Conservation (phyloP, 2,888 invertebrate species). For the Lochmaea capreae region DNA sequence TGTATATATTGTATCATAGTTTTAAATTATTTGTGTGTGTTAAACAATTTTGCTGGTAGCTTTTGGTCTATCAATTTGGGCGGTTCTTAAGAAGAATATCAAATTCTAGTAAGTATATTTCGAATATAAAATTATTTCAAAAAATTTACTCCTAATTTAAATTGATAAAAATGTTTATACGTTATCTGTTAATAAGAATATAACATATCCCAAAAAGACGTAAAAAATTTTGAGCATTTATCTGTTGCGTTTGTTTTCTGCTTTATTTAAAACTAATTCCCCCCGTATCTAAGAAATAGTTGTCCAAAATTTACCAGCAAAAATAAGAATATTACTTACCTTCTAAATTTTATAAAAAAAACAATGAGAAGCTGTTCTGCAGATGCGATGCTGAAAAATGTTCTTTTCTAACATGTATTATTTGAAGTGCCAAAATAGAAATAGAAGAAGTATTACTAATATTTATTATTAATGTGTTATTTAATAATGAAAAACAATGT, state of each 20-base stretch:
- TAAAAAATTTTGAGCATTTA: too few species aligned
- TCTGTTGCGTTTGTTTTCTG: too few species aligned
- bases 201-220: too few species aligned
- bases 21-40: constrained; percentile 7
- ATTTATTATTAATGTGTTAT: constrained; percentile 14
- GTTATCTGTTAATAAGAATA: too few species aligned
- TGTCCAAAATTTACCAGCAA: neutral
- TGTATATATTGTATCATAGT: constrained; percentile 35
- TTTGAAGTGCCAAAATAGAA: constrained; percentile 29
- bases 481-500: neutral
- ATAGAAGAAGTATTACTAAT: constrained; percentile 21
- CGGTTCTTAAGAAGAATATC: too few species aligned
- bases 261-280: too few species aligned
- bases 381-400: constrained; percentile 5
- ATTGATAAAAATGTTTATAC: too few species aligned
- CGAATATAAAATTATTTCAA: too few species aligned
- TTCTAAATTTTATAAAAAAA: constrained; percentile 14
- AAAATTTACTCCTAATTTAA: too few species aligned
- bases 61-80: neutral
- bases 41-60: constrained; percentile 12
- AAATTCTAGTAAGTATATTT: too few species aligned
- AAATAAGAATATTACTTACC: neutral
- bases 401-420: constrained; percentile 22
- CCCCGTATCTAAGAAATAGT: too few species aligned
- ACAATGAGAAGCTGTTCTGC: constrained; percentile 18